Base-by-base conservation (phyloP, 1,140 invertebrate species). In the Sinella curviseta region DNA sequence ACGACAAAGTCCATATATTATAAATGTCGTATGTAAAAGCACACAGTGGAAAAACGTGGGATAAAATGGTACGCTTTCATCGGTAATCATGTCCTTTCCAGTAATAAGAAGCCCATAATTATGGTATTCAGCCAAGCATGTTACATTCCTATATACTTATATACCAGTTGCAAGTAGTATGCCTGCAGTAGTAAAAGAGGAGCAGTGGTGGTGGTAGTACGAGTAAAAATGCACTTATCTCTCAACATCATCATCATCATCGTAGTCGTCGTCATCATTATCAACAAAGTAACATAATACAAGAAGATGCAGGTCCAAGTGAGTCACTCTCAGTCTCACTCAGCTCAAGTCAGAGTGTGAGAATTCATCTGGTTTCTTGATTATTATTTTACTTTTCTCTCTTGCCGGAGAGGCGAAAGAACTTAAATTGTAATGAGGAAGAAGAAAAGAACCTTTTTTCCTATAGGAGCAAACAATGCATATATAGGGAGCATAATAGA, bases 21-120 rank as follows among this genome's bases (percentile, higher is more conserved):
- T 8, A 20, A 20, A 48, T 48, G 39, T 48, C 26, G 4, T 65
- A 8, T 65, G 57, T 17, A 26, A 4, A n/a, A n/a, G 57, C 26
- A 26, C 8, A 65, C 57, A 8, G 57, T n/a, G 57, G 57, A 65
- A 70, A 60, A 70, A 70, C 65, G 65, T 70, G 65, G 65, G 65
- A 70, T 33, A 70, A 70, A 70, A 33, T 70, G 65, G 31, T 31
- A 70, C 65, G 28, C 30, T 70, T 70, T 70, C 24, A 70, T 70
- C 57, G n/a, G 65, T 70, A 70, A 70, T 70, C 55, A 70, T 70
- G 65, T 70, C 65, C 65, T 70, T 26, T 70, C 65, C 31, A 31
- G 65, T 70, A 70, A 70, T 70, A 70, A 70, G 65, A 70, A 30
- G 31, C 65, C 31, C 65, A 70, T 70, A 70, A 70, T 70, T 70